phyloP scores from a whole-genome alignment of 2,888 invertebrate species.

The Endomychus coccineus region DNA sequence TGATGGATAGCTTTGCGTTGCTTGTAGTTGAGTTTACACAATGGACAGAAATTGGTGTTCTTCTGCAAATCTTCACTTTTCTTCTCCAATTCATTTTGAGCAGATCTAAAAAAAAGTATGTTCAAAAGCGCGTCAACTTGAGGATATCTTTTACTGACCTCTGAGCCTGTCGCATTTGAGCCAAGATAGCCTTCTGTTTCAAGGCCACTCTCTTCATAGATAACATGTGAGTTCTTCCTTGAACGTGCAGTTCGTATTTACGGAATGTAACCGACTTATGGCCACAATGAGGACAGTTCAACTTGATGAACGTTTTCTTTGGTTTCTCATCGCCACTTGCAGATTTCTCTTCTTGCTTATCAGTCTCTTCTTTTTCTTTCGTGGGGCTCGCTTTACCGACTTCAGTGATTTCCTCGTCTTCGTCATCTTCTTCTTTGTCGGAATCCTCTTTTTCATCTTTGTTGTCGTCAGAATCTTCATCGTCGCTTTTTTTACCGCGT shows the following conservation, averaged over 20 bases:
- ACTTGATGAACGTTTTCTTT: constrained; percentile 54
- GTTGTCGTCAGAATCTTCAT: constrained; percentile 20
- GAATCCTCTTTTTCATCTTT: constrained; percentile 38
- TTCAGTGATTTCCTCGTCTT: constrained; percentile 25
- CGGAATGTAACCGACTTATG: constrained; percentile 68
- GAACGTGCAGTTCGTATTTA: constrained; percentile 67
- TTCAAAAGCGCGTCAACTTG: neutral
- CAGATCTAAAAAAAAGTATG: constrained; percentile 27
- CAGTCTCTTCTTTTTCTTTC: constrained; percentile 25
- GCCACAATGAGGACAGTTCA: constrained; percentile 71
- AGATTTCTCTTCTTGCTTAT: constrained; percentile 27
- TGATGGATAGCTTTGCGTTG: constrained; percentile 65
- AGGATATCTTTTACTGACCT: constrained; percentile 46
- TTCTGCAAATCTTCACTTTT: constrained; percentile 50
- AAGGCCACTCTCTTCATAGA: constrained; percentile 68
- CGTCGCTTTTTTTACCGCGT: constrained; percentile 21
- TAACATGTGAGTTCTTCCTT: constrained; percentile 61
- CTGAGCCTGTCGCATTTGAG: constrained; percentile 72
- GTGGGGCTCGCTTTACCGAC: constrained; percentile 42
- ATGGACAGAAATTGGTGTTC: constrained; percentile 41
- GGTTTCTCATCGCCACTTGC: constrained; percentile 37
- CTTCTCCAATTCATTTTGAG: constrained; percentile 72
- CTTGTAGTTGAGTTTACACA: constrained; percentile 43
- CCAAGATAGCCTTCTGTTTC: constrained; percentile 64
- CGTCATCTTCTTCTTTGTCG: constrained; percentile 40